Evolutionary conservation across 2,113 vertebrate species (phyloP).

Genomic region (Paramormyrops kingsleyae): DNA sequence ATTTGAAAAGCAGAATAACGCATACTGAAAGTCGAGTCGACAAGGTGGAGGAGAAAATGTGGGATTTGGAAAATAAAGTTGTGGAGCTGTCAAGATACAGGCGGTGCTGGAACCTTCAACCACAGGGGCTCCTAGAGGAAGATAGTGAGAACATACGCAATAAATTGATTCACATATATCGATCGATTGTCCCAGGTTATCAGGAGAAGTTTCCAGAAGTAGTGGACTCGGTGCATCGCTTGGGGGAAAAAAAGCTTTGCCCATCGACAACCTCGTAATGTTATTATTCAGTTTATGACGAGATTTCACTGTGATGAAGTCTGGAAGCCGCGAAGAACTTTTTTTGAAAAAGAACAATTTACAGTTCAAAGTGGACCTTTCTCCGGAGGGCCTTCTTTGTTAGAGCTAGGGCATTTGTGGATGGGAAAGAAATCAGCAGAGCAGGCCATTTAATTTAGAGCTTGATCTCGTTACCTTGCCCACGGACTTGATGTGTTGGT

Average conservation of each 20-base stretch:
- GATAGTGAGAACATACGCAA: not conserved
- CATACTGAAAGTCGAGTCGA: too few species aligned
- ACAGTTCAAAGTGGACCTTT: not conserved
- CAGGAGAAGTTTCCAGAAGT: not conserved
- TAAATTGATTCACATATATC: not conserved
- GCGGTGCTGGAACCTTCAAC: too few species aligned
- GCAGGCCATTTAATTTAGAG: too few species aligned
- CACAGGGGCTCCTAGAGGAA: not conserved
- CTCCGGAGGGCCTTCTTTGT: not conserved
- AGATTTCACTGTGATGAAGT: not conserved
- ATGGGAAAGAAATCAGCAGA: too few species aligned
- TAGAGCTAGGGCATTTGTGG: too few species aligned
- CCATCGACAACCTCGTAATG: not conserved
- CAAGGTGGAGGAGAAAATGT: too few species aligned
- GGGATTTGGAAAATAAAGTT: too few species aligned
- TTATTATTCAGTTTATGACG: not conserved
- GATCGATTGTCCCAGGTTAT: not conserved
- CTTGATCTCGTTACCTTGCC: too few species aligned
- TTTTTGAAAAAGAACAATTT: not conserved
- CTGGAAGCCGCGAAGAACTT: not conserved
- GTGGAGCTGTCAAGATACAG: too few species aligned
- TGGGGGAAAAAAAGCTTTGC: not conserved
- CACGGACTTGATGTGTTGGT: too few species aligned
- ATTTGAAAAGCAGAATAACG: too few species aligned
- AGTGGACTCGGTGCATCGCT: not conserved